Evolutionary conservation across 2,113 vertebrate species (phyloP), one percentile per base, ranked within the genome.

Genomic region (Scomber scombrus): DNA sequence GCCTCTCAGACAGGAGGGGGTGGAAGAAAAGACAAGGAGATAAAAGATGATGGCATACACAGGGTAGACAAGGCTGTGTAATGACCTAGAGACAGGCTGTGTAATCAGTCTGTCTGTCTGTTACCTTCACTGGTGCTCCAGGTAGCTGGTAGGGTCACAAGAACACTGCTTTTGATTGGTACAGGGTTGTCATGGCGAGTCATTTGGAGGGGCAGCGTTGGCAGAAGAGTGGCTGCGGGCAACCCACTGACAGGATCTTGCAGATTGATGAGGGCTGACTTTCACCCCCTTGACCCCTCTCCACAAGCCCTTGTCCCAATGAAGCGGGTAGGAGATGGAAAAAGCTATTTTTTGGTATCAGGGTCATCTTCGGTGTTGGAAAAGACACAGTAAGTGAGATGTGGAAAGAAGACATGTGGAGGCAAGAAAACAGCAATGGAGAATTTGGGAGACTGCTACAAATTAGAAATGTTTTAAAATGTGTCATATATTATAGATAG

Each of bases 151-250:
- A 69, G 73, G 84, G 87, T 91, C 90, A 90, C 51, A 47, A 47
- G 65, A 86, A 85, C 77, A 66, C 56, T 14, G 75, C 46, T 49
- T 81, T 85, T 92, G 87, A 92, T 91, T 90, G 91, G 87, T 85
- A 47, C 75, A 23, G 56, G 60, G 84, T 80, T 88, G 90, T 77
- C 87, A 88, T 82, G 72, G 76, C 50, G 62, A 75, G 66, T 77
- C 81, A 85, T 90, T 89, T 88, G 71, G 76, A 87, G 62, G 51
- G 64, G 66, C 65, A 70, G 80, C n/a, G 26, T 21, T 68, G 34
- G 75, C 63, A 70, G 82, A 87, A 52, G 61, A 85, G 80, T 45
- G 63, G 78, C 83, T 74, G 69, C 63, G 43, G 75, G 76, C 71
- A 84, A 72, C 79, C 74, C 11, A 19, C 81, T 89, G 87, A 88